Conservation (phyloP, 2,888 invertebrate species). For the Pterobdella sp. region DNA sequence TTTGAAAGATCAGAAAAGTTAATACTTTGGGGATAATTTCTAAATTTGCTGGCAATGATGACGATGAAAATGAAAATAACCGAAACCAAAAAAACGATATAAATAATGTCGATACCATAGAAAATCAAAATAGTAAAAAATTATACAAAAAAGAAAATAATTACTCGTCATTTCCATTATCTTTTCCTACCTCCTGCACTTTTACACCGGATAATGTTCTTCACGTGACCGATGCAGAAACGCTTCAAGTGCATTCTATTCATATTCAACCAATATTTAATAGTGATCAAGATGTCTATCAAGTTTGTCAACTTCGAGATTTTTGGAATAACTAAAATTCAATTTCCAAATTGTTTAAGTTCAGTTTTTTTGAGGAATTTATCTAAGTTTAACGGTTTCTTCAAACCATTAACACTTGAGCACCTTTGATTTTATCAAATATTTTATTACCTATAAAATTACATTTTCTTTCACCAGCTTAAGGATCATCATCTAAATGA, state of each 20-base stretch:
- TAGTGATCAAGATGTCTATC: conserved; percentile 58
- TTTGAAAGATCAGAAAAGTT: conserved; percentile 61
- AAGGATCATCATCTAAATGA: no score
- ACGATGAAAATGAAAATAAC: background rate
- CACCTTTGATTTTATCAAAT: no score
- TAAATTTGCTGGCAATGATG: conserved; percentile 81
- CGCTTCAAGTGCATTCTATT: conserved; percentile 60
- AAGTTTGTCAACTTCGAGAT: no score
- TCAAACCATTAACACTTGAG: no score
- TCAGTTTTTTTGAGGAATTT: no score
- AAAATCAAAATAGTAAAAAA: background rate
- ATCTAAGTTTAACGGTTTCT: no score
- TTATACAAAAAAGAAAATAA: background rate
- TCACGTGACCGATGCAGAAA: conserved; percentile 85
- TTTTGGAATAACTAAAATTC: no score
- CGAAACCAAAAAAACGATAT: background rate
- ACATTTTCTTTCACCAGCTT: no score
- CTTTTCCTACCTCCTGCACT: conserved; percentile 64
- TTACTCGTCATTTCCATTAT: background rate
- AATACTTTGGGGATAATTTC: conserved; percentile 86
- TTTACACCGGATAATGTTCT: conserved; percentile 92
- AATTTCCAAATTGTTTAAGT: no score
- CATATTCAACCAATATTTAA: conserved; percentile 45
- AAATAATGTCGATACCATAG: background rate
- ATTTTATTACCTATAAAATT: no score